Percentiles rank a stretch among this genome's conserved stretches.
phyloP scores from a whole-genome alignment of 2,888 invertebrate genomes.

The Linyphia triangularis region DNA sequence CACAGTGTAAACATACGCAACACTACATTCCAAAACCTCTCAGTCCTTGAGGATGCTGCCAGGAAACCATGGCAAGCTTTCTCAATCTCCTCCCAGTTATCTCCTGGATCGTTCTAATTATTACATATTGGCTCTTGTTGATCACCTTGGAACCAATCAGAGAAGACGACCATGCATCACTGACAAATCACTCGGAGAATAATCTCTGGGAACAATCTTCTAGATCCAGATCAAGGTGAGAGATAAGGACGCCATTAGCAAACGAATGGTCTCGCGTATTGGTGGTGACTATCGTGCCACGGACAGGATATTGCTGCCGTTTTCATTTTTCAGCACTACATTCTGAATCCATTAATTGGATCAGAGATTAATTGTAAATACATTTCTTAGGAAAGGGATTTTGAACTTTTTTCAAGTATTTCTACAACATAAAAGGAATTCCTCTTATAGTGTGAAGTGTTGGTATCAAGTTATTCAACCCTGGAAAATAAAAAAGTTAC shows the following conservation, averaged over 20 bases:
- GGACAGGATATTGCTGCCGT: constrained; percentile 47
- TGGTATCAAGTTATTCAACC: no score
- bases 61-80: constrained; percentile 17
- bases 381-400: neutral
- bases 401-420: no score
- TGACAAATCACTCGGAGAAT: constrained; percentile 44
- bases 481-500: no score
- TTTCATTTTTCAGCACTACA: constrained; percentile 9
- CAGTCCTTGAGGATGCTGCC: neutral
- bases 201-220: constrained; percentile 39
- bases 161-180: constrained; percentile 11
- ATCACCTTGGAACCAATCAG: constrained; percentile 66
- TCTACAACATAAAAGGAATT: no score
- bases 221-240: constrained; percentile 65
- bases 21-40: no score
- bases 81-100: constrained; percentile 17
- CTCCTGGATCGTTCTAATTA: constrained; percentile 53
- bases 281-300: neutral
- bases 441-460: no score
- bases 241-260: constrained; percentile 31
- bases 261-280: constrained; percentile 33
- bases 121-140: constrained; percentile 50
- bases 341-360: neutral
- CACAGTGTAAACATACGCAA: no score
- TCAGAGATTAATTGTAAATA: neutral